A percentile compares a stretch with the other conserved stretches of the same genome.
Conservation (phyloP, 2,888 invertebrate genomes). For the Augochlorella aurata region DNA sequence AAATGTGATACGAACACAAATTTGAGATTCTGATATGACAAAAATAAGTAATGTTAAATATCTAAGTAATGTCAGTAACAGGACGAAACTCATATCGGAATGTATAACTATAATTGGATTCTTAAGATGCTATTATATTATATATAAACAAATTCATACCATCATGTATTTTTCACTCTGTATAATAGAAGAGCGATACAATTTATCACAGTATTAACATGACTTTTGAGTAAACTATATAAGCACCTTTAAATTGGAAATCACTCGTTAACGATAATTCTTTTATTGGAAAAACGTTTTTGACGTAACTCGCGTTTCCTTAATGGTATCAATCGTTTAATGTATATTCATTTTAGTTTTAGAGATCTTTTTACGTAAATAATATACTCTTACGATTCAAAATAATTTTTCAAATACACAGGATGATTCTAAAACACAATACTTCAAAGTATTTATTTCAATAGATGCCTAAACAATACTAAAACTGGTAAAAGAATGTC, state of each 20-base stretch:
- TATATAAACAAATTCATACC: conserved; percentile 22
- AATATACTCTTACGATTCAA: conserved; percentile 4
- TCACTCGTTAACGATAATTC: neutral
- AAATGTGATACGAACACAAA: conserved; percentile 26
- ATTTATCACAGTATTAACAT: conserved; percentile 11
- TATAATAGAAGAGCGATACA: conserved; percentile 13
- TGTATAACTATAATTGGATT: conserved; percentile 39
- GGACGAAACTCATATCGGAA: conserved; percentile 53
- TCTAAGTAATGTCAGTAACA: conserved; percentile 13
- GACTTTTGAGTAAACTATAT: conserved; percentile 6
- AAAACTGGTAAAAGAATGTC: neutral
- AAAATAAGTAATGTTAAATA: neutral
- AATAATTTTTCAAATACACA: conserved; percentile 27
- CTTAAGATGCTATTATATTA: conserved; percentile 24
- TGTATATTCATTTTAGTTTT: conserved; percentile 34
- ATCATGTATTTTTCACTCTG: conserved; percentile 20
- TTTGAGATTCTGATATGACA: neutral
- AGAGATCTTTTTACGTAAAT: conserved; percentile 14
- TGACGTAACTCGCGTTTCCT: neutral
- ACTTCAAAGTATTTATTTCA: neutral
- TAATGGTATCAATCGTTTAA: conserved; percentile 32
- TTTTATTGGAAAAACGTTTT: neutral
- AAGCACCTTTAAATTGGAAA: conserved; percentile 15
- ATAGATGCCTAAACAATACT: neutral
- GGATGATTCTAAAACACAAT: neutral